Conservation (phyloP, 2,797 vertebrate species). For the Sylvilagus floridanus region DNA sequence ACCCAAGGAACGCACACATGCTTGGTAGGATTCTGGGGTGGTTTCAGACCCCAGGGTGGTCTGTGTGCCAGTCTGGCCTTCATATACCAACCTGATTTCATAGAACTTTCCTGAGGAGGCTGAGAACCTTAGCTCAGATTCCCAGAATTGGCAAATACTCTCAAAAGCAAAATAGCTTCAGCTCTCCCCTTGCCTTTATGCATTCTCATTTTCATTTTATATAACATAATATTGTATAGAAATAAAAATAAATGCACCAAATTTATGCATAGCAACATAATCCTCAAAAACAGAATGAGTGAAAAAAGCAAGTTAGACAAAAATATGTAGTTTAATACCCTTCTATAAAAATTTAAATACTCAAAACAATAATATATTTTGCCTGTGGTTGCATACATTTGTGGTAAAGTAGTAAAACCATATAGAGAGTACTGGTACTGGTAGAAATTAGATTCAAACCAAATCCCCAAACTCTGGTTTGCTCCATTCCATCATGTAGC, state of each 20-base stretch:
- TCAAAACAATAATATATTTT: conserved; percentile 1
- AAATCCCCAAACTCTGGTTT: not conserved
- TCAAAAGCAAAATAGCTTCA: conserved; percentile 25
- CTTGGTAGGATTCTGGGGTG: conserved; percentile 58
- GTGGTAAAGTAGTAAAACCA: not conserved
- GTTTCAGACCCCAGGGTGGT: conserved; percentile 18
- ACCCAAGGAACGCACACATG: conserved; percentile 15
- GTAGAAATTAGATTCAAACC: not conserved
- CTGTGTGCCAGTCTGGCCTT: not conserved
- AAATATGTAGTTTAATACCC: not conserved
- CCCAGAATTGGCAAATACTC: not conserved
- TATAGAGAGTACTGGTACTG: not conserved
- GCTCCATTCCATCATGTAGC: not conserved
- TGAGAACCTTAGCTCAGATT: conserved; percentile 20
- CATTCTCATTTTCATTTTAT: conserved; percentile 20
- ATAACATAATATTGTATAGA: not conserved
- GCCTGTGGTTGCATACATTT: not conserved
- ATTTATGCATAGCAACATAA: not conserved
- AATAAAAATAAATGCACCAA: conserved; percentile 26
- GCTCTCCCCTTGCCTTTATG: not conserved
- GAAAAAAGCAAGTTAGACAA: conserved; percentile 27
- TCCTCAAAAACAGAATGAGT: conserved; percentile 32
- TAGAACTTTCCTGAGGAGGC: not conserved
- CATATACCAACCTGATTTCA: conserved; percentile 32
- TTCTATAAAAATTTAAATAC: not conserved